Evolutionary conservation across 2,113 vertebrate genomes (phyloP).

Genomic region (Myiopsitta monachus): DNA sequence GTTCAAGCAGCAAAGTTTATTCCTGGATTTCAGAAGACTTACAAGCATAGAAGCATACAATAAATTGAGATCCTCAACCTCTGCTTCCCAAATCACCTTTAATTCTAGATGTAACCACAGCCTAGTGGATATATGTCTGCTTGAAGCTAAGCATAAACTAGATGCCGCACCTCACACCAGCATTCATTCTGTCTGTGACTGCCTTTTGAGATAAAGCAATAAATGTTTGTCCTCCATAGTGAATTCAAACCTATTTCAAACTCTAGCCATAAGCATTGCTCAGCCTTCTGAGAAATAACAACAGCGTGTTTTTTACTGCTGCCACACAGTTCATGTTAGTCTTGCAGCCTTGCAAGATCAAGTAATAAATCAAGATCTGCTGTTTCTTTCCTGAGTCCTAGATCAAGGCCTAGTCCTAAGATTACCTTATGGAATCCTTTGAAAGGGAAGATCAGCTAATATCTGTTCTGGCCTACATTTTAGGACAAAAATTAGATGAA

Average conservation of each 20-base stretch:
- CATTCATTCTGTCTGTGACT: background rate
- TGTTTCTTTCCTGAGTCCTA: background rate
- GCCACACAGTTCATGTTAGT: background rate
- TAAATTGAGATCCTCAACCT: background rate
- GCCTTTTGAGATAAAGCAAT: background rate
- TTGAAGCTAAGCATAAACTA: background rate
- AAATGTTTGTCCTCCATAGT: background rate
- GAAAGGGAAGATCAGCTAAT: background rate
- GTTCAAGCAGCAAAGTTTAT: background rate
- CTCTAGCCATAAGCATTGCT: background rate
- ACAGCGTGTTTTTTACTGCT: background rate
- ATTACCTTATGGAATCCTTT: background rate
- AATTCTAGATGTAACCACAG: background rate
- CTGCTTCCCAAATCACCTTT: conserved; percentile 1
- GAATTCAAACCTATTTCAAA: conserved; percentile 2
- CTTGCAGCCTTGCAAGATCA: background rate
- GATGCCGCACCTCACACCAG: background rate
- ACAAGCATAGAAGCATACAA: background rate
- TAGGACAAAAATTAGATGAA: background rate
- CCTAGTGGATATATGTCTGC: background rate
- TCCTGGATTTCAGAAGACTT: background rate
- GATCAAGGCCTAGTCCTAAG: background rate
- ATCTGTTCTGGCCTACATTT: background rate
- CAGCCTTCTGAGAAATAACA: conserved; percentile 14
- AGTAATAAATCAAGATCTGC: background rate